Conservation (phyloP, 1,140 invertebrate genomes). For the Magallana angulata region DNA sequence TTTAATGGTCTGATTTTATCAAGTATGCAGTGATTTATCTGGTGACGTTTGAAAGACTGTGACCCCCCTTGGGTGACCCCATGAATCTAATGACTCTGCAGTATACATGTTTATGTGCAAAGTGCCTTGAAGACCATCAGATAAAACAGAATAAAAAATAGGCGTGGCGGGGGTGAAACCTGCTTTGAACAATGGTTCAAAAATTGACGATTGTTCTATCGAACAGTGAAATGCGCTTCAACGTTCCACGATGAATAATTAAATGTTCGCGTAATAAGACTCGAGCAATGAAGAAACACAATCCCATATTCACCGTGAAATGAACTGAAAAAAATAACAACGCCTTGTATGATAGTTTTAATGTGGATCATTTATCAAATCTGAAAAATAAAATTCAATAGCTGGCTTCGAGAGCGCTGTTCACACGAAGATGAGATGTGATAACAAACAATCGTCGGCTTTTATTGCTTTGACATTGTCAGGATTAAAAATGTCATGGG, state of each 20-base stretch:
- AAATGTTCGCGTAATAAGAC: constrained; percentile 11
- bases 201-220: neutral
- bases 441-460: neutral
- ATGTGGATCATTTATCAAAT: constrained; percentile 18
- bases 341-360: constrained; percentile 20
- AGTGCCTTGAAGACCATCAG: neutral
- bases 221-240: neutral
- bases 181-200: constrained; percentile 9
- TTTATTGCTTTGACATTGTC: constrained; percentile 11
- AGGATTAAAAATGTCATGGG: constrained; percentile 16
- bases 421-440: neutral
- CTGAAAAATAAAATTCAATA: constrained; percentile 26
- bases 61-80: constrained; percentile 27
- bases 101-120: neutral
- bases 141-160: constrained; percentile 13
- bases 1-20: constrained; percentile 55
- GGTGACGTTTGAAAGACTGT: constrained; percentile 40
- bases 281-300: neutral
- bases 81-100: constrained; percentile 23
- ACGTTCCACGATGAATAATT: constrained; percentile 12
- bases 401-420: neutral
- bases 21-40: constrained; percentile 48
- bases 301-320: constrained; percentile 9
- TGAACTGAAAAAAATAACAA: constrained; percentile 21
- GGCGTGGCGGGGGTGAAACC: constrained; percentile 10